Evolutionary conservation across 2,888 invertebrate genomes (phyloP).

Genomic region (Pollenia griseotomentosa): DNA sequence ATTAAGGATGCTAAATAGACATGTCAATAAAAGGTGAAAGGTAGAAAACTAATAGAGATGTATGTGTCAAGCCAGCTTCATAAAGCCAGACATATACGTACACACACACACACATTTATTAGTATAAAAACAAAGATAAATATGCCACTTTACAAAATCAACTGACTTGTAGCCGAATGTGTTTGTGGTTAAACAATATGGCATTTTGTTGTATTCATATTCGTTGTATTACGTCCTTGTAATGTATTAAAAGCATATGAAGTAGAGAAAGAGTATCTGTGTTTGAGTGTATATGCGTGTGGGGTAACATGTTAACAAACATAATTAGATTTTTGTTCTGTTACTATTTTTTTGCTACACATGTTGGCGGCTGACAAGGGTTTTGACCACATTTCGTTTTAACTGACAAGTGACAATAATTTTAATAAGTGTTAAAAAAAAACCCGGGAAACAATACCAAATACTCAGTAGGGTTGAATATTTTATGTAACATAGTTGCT

Average conservation of each 20-base stretch:
- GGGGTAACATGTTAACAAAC: slow-evolving; percentile 62
- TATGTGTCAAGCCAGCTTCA: neutral
- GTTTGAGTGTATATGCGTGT: slow-evolving; percentile 30
- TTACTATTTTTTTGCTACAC: slow-evolving; percentile 1
- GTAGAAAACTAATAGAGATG: slow-evolving; percentile 46
- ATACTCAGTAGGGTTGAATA: neutral
- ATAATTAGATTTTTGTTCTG: slow-evolving; percentile 71
- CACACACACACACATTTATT: neutral
- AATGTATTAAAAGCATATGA: neutral
- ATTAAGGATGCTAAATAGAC: slow-evolving; percentile 67
- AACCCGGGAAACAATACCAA: neutral
- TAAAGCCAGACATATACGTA: neutral
- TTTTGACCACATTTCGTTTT: slow-evolving; percentile 71
- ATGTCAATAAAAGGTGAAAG: slow-evolving; percentile 71
- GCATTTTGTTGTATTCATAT: slow-evolving; percentile 47
- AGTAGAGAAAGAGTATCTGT: neutral
- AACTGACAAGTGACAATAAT: slow-evolving; percentile 71
- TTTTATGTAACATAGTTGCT: neutral
- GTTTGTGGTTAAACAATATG: slow-evolving; percentile 59
- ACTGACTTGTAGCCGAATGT: slow-evolving; percentile 51
- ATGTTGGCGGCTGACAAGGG: slow-evolving; percentile 67
- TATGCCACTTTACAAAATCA: slow-evolving; percentile 66
- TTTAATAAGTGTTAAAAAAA: slow-evolving; percentile 54
- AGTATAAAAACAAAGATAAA: slow-evolving; percentile 51
- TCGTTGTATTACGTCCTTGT: neutral